Base-by-base conservation (phyloP, 2,797 vertebrate species). In the Protonibea diacanthus region DNA sequence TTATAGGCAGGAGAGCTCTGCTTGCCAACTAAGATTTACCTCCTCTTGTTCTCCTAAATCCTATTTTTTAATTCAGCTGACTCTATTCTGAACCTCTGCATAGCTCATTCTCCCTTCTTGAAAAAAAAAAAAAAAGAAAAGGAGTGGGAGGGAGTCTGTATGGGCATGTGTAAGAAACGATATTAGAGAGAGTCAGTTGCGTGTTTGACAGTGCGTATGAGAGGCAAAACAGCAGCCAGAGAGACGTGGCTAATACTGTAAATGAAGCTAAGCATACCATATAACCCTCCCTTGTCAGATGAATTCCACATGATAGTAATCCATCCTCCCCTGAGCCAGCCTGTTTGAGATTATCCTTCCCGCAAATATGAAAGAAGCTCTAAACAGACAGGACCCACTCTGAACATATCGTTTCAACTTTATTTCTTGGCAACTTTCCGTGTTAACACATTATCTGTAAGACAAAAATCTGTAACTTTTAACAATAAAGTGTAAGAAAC, bases 11-110 rank as follows among this genome's bases (percentile, higher is more conserved):
- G 61, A 76, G 67, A 74, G 70, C 52, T 73, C 42, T n/a, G 58
- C 69, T 78, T 80, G 71, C 78, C 57, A 80, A 83, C 76, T 55
- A 61, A 81, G 80, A 85, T 83, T 89, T 87, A 81, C 75, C 65
- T 69, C 68, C 44, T 71, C 48, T 71, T 74, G 15, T 74, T 88
- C 64, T 58, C 47, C 29, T 62, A 78, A 91, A 91, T 91, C 75
- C 66, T 6, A 47, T 74, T 84, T 83, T 84, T 64, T 68, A 58
- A 72, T 87, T 80, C 70, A 88, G 52, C 62, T 76, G 68, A 85
- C 82, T 84, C n/a, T 44, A 10, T 72, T 78, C 25, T 78, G 65
- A 85, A 88, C 80, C 27, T 83, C 76, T 71, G 68, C 69, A 85
- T 20, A 74, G 78, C 45, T 58, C 60, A 69, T 80, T 47, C 27